These are phyloP conservation scores for Cheirogaleus medius DNA, from an alignment of 2,113 vertebrate species.

Conservation along the genomic window DNA sequence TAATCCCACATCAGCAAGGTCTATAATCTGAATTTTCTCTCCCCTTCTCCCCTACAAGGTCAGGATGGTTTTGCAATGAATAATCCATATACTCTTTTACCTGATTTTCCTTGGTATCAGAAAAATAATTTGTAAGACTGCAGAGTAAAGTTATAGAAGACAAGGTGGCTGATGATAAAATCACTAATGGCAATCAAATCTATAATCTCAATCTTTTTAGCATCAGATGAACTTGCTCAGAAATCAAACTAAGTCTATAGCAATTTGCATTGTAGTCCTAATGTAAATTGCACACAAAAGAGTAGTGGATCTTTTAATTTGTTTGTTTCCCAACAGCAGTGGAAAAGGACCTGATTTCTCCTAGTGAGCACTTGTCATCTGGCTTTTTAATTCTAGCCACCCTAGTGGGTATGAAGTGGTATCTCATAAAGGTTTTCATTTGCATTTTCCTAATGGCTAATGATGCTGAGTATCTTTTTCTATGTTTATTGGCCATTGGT, in stretches of 20 bases:
- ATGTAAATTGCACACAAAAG: neutral
- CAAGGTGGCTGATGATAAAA: neutral
- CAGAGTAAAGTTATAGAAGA: neutral
- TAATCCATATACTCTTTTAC: neutral
- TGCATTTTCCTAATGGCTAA: neutral
- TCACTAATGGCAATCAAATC: neutral
- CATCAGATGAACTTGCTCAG: neutral
- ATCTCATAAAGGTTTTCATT: neutral
- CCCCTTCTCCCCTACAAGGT: neutral
- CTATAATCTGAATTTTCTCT: neutral
- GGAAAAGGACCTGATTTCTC: neutral
- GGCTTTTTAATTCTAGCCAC: neutral
- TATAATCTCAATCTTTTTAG: neutral
- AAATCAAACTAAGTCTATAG: neutral
- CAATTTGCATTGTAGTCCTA: neutral
- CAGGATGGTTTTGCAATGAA: constrained; percentile 15
- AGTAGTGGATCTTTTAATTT: neutral
- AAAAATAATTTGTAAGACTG: constrained; percentile 14
- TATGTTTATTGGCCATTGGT: neutral
- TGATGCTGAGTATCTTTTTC: neutral
- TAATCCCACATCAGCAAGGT: neutral
- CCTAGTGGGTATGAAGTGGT: neutral
- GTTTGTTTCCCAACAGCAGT: neutral
- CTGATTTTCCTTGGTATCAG: constrained; percentile 26
- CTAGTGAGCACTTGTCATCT: neutral